Percentiles rank a stretch among this genome's conserved stretches.
These are phyloP conservation scores for Scophthalmus maximus DNA, from an alignment of 2,113 vertebrate species.

Conservation along the genomic window DNA sequence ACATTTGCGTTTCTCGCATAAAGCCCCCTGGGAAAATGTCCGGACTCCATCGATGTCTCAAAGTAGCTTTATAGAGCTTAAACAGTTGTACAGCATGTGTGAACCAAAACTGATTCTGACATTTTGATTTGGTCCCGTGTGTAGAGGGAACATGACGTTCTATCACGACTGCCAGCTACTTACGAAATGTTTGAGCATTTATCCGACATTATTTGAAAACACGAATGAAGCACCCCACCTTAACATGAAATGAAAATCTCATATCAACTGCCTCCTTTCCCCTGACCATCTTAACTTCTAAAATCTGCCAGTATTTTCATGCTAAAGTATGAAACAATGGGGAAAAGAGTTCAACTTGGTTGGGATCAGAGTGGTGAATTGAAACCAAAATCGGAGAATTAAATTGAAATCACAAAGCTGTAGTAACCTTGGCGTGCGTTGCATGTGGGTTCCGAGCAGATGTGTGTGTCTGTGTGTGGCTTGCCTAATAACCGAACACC, in stretches of 20 bases:
- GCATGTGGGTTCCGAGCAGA: neutral
- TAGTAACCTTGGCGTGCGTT: conserved; percentile 24
- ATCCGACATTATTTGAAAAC: neutral
- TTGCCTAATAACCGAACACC: neutral
- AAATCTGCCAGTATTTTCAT: neutral
- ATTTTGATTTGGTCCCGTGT: neutral
- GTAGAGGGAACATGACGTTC: neutral
- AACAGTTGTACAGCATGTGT: neutral
- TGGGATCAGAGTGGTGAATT: neutral
- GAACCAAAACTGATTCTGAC: neutral
- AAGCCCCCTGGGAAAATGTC: no score
- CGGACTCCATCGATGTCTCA: no score
- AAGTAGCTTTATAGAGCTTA: neutral
- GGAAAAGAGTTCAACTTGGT: neutral
- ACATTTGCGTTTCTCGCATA: no score
- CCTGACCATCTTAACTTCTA: neutral
- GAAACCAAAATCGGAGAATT: neutral
- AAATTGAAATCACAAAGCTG: neutral
- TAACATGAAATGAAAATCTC: neutral
- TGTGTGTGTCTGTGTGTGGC: conserved; percentile 18
- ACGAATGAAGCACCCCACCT: neutral
- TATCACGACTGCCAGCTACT: neutral
- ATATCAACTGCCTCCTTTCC: no score
- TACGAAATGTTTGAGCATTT: neutral
- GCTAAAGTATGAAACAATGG: neutral